Conservation (phyloP, 1,140 invertebrate species). For the Sycobia sp. region DNA sequence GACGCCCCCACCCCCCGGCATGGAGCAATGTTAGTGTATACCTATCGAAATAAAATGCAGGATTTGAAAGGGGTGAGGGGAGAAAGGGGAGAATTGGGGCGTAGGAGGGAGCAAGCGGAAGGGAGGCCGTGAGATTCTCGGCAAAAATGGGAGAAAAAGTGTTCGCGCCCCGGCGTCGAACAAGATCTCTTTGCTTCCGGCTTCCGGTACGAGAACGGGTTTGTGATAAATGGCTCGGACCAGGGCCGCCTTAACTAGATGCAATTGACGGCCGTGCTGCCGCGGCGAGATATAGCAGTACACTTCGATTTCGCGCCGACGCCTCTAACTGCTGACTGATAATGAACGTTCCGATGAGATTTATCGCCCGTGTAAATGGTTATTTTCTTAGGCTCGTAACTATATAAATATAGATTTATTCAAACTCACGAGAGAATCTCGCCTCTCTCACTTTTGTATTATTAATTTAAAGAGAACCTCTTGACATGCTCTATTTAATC, state of each 20-base stretch:
- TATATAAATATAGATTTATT: neutral
- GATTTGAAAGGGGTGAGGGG: neutral
- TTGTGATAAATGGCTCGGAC: conserved; percentile 50
- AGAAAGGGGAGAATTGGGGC: neutral
- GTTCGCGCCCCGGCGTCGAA: too few species aligned
- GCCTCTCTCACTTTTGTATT: too few species aligned
- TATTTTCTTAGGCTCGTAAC: neutral
- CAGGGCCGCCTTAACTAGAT: conserved; percentile 8
- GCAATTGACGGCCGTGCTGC: conserved; percentile 17
- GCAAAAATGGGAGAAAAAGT: conserved; percentile 28
- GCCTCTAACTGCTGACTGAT: conserved; percentile 7
- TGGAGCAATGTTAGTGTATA: conserved; percentile 23
- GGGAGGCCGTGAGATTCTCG: neutral
- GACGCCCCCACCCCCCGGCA: conserved; percentile 34
- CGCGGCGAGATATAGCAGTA: conserved; percentile 3
- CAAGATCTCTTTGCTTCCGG: conserved; percentile 60
- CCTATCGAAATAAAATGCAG: neutral
- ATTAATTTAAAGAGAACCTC: too few species aligned
- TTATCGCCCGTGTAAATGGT: conserved; percentile 15
- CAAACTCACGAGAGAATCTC: too few species aligned
- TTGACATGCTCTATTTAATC: too few species aligned
- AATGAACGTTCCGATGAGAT: conserved; percentile 20
- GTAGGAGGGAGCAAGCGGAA: neutral
- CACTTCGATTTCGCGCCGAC: neutral
- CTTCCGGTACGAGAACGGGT: conserved; percentile 54